Evolutionary conservation across 1,140 invertebrate species (phyloP).

Genomic region (Schlechtendalia chinensis): DNA sequence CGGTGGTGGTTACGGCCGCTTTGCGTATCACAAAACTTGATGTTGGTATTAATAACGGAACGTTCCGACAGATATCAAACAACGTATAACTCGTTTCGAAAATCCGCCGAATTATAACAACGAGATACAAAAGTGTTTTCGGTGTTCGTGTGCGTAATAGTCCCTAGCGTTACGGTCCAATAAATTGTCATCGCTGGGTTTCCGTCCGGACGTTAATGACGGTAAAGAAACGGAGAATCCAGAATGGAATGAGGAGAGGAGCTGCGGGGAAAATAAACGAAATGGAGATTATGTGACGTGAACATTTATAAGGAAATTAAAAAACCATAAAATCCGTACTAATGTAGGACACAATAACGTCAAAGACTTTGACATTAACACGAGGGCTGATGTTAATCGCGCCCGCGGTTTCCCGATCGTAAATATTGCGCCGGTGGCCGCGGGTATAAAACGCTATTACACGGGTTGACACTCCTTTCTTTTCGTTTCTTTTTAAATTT

Average conservation of each 20-base stretch:
- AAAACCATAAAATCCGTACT: slow-evolving; percentile 28
- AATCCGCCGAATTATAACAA: no score
- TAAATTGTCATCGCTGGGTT: neutral
- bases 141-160: no score
- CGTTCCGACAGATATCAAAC: no score
- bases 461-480: slow-evolving; percentile 33
- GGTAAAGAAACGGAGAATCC: neutral
- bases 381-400: slow-evolving; percentile 37
- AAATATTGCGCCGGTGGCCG: slow-evolving; percentile 28
- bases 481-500: neutral
- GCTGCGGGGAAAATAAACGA: neutral
- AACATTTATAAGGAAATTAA: slow-evolving; percentile 40
- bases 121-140: no score
- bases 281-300: neutral
- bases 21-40: no score
- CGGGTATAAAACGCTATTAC: slow-evolving; percentile 34
- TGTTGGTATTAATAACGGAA: no score
- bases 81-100: no score
- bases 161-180: neutral
- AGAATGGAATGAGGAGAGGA: neutral
- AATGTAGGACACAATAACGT: slow-evolving; percentile 14
- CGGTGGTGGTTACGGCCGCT: no score
- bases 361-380: slow-evolving; percentile 23
- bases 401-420: slow-evolving; percentile 22
- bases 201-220: neutral